phyloP scores from a whole-genome alignment of 2,797 vertebrate genomes.

The Acanthurus leucopareius region DNA sequence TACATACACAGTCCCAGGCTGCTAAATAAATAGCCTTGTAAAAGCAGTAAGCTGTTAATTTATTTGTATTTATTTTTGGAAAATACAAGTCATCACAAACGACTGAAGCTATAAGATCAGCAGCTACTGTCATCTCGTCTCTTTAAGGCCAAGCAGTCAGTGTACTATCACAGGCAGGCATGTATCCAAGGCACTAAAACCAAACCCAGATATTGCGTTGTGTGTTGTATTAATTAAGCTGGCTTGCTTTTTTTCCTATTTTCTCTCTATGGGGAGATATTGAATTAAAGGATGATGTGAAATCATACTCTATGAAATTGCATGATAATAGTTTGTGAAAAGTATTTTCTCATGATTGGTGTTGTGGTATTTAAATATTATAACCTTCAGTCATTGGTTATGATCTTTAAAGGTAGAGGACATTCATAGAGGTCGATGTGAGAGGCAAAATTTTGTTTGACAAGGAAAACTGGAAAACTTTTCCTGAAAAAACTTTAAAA shows the following conservation, averaged over 20 bases:
- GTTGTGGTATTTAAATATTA: neutral
- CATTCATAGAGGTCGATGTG: neutral
- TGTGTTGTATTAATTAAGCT: neutral
- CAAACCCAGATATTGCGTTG: neutral
- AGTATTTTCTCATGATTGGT: neutral
- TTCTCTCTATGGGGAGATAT: neutral
- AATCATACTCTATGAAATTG: neutral
- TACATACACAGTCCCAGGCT: neutral
- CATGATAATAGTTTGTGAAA: neutral
- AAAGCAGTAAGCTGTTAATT: slow-evolving; percentile 12
- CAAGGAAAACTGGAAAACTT: slow-evolving; percentile 48
- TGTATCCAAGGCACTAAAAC: neutral
- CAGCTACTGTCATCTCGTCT: neutral
- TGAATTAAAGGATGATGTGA: neutral
- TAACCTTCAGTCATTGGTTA: too few species aligned
- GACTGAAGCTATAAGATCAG: neutral
- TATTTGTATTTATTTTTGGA: neutral
- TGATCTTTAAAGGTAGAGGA: slow-evolving; percentile 8
- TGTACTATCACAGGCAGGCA: neutral
- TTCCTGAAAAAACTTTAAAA: slow-evolving; percentile 50
- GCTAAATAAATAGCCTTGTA: slow-evolving; percentile 15
- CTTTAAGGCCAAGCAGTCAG: neutral
- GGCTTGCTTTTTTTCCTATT: neutral
- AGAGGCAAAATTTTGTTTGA: slow-evolving; percentile 49
- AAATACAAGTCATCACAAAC: neutral